Conservation (phyloP, 2,797 vertebrate species). For the Anabas testudineus region DNA sequence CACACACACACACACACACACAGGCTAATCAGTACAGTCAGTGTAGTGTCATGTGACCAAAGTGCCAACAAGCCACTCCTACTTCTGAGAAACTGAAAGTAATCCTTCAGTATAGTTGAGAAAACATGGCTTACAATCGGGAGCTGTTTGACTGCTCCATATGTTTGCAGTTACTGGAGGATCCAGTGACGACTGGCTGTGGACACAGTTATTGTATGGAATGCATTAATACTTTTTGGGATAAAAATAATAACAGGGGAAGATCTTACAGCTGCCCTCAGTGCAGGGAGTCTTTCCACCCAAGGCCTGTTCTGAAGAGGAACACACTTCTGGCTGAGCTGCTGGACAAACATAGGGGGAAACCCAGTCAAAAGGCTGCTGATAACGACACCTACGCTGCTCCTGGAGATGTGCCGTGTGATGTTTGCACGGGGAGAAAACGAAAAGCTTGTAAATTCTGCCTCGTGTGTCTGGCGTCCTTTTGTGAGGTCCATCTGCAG, state of each 20-base stretch:
- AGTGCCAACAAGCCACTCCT: constrained; percentile 39
- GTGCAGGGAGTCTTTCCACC: constrained; percentile 53
- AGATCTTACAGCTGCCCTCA: constrained; percentile 62
- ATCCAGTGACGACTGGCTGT: constrained; percentile 65
- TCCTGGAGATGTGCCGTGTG: constrained; percentile 56
- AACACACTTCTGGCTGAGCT: constrained; percentile 56
- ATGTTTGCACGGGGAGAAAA: constrained; percentile 49
- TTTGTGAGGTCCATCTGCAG: constrained; percentile 56
- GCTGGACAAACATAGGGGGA: constrained; percentile 46
- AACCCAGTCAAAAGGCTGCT: not conserved
- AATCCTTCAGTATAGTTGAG: not conserved
- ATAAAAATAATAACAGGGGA: not conserved
- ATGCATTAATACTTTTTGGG: constrained; percentile 67
- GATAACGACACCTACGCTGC: not conserved
- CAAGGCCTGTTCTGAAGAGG: constrained; percentile 60
- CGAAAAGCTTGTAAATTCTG: constrained; percentile 61
- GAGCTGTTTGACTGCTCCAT: constrained; percentile 56
- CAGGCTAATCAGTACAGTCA: not conserved
- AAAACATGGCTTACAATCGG: constrained; percentile 49
- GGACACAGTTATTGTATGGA: constrained; percentile 68
- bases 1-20: not conserved
- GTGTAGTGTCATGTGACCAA: too few species aligned
- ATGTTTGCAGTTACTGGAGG: constrained; percentile 57
- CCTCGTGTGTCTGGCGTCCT: constrained; percentile 53
- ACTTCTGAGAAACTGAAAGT: constrained; percentile 28